phyloP scores from a whole-genome alignment of 2,797 vertebrate species.

The Sebastes nivosus region DNA sequence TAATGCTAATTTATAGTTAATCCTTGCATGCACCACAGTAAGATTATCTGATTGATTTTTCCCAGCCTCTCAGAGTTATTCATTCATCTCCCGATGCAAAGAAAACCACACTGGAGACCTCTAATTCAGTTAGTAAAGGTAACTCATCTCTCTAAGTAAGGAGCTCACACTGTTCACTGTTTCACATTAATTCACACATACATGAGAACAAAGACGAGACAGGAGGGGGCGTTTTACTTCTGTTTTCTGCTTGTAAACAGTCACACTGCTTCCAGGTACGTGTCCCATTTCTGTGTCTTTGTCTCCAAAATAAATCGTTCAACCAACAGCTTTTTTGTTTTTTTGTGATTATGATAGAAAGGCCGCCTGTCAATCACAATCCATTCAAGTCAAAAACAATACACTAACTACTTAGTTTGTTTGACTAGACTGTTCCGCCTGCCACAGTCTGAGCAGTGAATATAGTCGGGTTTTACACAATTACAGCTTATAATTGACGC shows the following conservation, averaged over 20 bases:
- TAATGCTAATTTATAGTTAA: background rate
- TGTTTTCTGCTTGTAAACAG: constrained; percentile 7
- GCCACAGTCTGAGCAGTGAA: background rate
- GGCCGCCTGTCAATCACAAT: background rate
- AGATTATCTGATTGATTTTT: background rate
- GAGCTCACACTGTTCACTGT: background rate
- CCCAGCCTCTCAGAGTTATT: background rate
- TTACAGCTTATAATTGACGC: background rate
- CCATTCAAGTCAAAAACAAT: background rate
- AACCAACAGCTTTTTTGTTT: background rate
- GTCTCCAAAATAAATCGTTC: constrained; percentile 4
- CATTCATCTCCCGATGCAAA: constrained; percentile 14
- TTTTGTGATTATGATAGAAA: background rate
- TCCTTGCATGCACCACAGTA: background rate
- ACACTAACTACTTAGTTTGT: background rate
- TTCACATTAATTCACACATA: constrained; percentile 12
- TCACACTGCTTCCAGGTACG: constrained; percentile 5
- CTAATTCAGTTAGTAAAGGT: background rate
- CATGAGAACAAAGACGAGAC: background rate
- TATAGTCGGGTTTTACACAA: background rate
- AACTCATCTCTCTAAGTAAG: background rate
- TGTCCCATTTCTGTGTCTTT: constrained; percentile 11
- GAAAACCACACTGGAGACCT: constrained; percentile 1
- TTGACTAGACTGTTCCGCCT: background rate
- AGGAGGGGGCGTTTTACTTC: background rate